A percentile compares a stretch with the other conserved stretches of the same genome.
Evolutionary conservation across 2,113 vertebrate genomes (phyloP).

Genomic region (Eonycteris spelaea): DNA sequence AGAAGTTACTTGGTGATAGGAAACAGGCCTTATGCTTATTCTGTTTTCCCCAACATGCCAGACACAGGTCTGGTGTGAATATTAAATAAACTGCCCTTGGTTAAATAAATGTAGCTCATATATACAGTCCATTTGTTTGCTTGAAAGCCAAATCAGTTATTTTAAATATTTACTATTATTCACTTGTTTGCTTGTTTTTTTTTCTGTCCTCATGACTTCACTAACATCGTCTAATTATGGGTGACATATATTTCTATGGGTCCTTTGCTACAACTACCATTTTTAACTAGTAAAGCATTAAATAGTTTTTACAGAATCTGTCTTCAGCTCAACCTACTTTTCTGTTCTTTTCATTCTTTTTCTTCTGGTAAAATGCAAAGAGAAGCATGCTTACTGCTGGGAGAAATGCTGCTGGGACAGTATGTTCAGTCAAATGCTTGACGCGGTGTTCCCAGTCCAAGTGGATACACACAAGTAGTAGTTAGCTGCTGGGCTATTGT

Average conservation of each 20-base stretch:
- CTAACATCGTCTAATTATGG: slow-evolving; percentile 58
- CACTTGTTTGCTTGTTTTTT: slow-evolving; percentile 50
- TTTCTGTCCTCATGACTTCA: slow-evolving; percentile 33
- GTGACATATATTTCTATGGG: slow-evolving; percentile 36
- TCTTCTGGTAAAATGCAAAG: slow-evolving; percentile 55
- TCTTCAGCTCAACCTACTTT: slow-evolving; percentile 59
- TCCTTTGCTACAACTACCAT: slow-evolving; percentile 39
- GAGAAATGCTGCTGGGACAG: not conserved
- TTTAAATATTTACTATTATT: slow-evolving; percentile 62
- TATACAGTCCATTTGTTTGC: slow-evolving; percentile 23
- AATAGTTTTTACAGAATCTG: slow-evolving; percentile 51
- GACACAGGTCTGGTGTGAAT: not conserved
- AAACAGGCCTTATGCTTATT: not conserved
- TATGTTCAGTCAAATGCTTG: slow-evolving; percentile 48
- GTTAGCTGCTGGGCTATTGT: not conserved
- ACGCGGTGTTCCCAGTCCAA: not conserved
- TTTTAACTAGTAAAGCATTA: slow-evolving; percentile 55
- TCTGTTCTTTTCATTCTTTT: not conserved
- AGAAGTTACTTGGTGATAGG: not conserved
- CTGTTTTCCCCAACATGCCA: not conserved
- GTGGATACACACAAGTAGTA: not conserved
- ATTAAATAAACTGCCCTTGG: not conserved
- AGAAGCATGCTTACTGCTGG: slow-evolving; percentile 52
- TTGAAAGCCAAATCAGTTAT: slow-evolving; percentile 55
- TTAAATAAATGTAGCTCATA: slow-evolving; percentile 49